phyloP scores from a whole-genome alignment of 1,140 invertebrate species.

The Pogonomyrmex barbatus region DNA sequence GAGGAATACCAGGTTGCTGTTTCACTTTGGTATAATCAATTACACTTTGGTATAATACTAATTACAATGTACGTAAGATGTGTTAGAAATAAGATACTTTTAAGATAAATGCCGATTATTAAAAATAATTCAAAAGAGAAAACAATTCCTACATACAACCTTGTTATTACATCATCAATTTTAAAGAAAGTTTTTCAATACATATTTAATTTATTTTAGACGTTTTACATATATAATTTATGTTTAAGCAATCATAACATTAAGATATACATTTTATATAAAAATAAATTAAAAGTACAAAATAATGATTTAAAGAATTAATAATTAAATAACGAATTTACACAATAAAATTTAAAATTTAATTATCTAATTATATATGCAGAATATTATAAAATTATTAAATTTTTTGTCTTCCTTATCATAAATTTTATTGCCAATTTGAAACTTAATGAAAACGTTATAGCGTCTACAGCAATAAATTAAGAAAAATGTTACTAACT shows the following conservation, averaged over 20 bases:
- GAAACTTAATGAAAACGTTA: background rate
- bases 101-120: background rate
- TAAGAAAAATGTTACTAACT: background rate
- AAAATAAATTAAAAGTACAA: conserved; percentile 4
- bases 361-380: background rate
- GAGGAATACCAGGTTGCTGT: conserved; percentile 41
- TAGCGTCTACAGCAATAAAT: background rate
- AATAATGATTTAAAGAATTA: background rate
- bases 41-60: background rate
- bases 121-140: background rate
- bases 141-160: background rate
- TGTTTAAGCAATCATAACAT: background rate
- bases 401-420: background rate
- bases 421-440: background rate
- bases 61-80: background rate
- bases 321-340: background rate
- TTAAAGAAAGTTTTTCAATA: background rate
- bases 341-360: background rate
- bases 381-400: background rate
- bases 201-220: background rate
- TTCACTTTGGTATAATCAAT: conserved; percentile 1
- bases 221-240: background rate
- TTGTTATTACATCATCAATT: background rate
- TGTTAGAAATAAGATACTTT: conserved; percentile 1
- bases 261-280: background rate